Percentiles rank a stretch among this genome's conserved stretches.
phyloP scores from a whole-genome alignment of 1,140 invertebrate genomes.

The Chelonus insularis region DNA sequence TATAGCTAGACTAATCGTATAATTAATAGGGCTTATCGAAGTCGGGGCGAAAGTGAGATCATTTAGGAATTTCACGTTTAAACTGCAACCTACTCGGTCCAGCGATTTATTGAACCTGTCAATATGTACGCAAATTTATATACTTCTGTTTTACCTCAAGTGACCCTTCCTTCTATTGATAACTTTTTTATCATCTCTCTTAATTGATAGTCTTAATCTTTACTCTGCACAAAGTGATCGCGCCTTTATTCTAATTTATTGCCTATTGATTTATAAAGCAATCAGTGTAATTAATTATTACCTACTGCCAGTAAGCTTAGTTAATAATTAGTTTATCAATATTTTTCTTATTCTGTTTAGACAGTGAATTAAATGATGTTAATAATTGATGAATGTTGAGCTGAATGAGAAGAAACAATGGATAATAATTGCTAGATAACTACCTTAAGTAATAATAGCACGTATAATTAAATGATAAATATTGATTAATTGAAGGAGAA shows the following conservation, averaged over 20 bases:
- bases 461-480: no score
- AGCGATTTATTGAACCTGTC: conserved; percentile 16
- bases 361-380: no score
- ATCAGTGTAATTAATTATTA: background rate
- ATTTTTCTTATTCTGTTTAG: no score
- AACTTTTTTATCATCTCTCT: background rate
- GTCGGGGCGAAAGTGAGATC: conserved; percentile 20
- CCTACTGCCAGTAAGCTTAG: no score
- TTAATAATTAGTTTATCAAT: no score
- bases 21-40: conserved; percentile 26
- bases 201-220: conserved; percentile 4
- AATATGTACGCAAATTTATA: conserved; percentile 12
- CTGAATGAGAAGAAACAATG: no score
- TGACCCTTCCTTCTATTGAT: conserved; percentile 11
- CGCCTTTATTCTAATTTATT: background rate
- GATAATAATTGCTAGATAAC: no score
- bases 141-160: conserved; percentile 12
- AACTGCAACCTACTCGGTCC: background rate
- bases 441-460: no score
- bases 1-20: conserved; percentile 18
- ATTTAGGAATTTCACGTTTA: conserved; percentile 13
- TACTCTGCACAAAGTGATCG: background rate
- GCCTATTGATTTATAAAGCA: background rate
- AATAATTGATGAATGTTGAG: no score
- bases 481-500: no score